Evolutionary conservation across 2,797 vertebrate species (phyloP), one percentile per base, ranked within the genome.

Genomic region (Coccyzus lansbergi): DNA sequence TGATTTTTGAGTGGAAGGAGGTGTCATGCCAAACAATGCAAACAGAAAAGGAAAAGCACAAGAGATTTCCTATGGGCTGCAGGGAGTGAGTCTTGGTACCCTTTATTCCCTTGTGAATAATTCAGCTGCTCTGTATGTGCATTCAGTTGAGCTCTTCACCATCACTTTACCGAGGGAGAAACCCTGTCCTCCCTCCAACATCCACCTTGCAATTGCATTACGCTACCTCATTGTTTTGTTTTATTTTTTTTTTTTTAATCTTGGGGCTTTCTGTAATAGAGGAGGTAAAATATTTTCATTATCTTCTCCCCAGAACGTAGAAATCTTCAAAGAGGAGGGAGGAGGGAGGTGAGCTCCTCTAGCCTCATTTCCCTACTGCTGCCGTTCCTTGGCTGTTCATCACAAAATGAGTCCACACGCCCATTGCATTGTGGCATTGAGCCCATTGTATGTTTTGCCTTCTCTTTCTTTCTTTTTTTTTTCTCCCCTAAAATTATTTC

Each of bases 201-300:
- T 76, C 55, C 59, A 76, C 90, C 85, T 81, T 70, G 64, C 83
- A 58, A 34, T 84, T 72, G 20, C 60, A 10, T 71, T 59, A 64
- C 17, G 2, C 19, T 49, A 44, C 69, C 60, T 79, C 17, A 3
- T 63, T 55, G 72, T 34, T 48, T 83, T 92, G n/a, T n/a, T 81
- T 1, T 26, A 38, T 48, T 83, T 93, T n/a, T n/a, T 81, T 1
- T 26, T 88, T 40, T 70, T 52, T n/a, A n/a, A 42, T 49, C 2
- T 60, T 68, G 28, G 31, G 44, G 4, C 19, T 65, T 62, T 90
- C 95, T 91, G 80, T 90, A 91, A 97, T 94, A 88, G 86, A 87
- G 90, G 94, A 96, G 91, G 96, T 75, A 97, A 97, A 97, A 97
- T 97, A 97, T 97, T 97, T 97, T 97, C 97, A 97, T 98, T 97